phyloP scores from a whole-genome alignment of 1,140 invertebrate species.

The Acyrthosiphon pisum region DNA sequence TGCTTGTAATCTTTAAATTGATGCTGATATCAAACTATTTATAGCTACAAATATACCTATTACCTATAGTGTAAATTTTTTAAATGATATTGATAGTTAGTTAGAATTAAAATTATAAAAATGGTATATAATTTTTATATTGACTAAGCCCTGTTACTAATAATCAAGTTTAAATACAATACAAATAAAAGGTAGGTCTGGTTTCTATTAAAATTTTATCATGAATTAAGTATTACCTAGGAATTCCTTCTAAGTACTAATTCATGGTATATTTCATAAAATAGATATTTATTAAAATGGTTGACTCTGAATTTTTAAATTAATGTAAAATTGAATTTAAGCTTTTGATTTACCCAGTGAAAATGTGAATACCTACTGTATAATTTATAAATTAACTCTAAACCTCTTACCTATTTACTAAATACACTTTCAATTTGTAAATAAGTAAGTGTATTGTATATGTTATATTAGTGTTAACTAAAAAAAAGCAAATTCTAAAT shows the following conservation, averaged over 20 bases:
- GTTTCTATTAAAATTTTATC: not conserved
- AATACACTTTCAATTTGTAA: no score
- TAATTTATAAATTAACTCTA: no score
- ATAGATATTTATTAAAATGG: no score
- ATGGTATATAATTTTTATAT: not conserved
- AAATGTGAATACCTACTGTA: no score
- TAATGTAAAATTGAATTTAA: no score
- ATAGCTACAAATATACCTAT: not conserved
- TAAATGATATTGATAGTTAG: not conserved
- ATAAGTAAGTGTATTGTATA: no score
- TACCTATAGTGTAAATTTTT: not conserved
- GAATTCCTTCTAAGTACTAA: not conserved
- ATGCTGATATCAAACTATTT: not conserved
- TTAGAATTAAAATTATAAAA: not conserved
- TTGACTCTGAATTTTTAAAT: not conserved
- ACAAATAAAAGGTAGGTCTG: not conserved
- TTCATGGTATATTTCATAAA: not conserved
- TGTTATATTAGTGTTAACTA: no score
- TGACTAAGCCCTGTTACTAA: not conserved
- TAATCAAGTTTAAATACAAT: not conserved
- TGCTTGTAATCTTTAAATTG: not conserved
- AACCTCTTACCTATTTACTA: no score
- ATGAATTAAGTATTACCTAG: not conserved
- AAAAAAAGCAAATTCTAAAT: not conserved
- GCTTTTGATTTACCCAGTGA: not conserved